phyloP scores from a whole-genome alignment of 2,797 vertebrate genomes.

The Gallirallus australis region DNA sequence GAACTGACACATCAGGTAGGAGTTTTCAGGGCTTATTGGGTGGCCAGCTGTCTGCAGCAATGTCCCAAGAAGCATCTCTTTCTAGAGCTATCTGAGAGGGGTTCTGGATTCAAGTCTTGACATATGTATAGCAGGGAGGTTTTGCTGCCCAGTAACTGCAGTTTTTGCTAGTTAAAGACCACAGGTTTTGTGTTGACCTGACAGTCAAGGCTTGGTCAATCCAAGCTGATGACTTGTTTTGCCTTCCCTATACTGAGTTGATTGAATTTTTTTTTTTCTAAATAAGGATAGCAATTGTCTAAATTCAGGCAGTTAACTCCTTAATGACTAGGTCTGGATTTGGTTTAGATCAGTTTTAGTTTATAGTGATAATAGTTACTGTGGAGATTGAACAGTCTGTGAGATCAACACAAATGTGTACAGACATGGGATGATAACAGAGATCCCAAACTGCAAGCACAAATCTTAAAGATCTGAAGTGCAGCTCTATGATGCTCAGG shows the following conservation, averaged over 20 bases:
- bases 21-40: background rate
- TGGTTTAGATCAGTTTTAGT: background rate
- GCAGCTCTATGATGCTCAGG: background rate
- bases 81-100: background rate
- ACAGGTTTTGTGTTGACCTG: background rate
- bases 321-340: too few species aligned
- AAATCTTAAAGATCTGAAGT: background rate
- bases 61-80: background rate
- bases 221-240: background rate
- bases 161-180: background rate
- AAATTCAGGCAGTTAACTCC: background rate
- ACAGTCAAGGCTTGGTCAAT: background rate
- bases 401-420: background rate
- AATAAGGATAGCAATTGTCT: background rate
- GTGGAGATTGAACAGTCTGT: background rate
- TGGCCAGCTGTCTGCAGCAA: background rate
- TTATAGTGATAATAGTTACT: background rate
- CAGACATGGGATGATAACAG: background rate
- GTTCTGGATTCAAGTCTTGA: background rate
- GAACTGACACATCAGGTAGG: background rate
- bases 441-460: background rate
- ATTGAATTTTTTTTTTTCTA: background rate
- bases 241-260: background rate
- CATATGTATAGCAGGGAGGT: background rate
- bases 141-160: background rate